Base-by-base conservation (phyloP, 2,888 invertebrate genomes). In the Trachelus stipa region DNA sequence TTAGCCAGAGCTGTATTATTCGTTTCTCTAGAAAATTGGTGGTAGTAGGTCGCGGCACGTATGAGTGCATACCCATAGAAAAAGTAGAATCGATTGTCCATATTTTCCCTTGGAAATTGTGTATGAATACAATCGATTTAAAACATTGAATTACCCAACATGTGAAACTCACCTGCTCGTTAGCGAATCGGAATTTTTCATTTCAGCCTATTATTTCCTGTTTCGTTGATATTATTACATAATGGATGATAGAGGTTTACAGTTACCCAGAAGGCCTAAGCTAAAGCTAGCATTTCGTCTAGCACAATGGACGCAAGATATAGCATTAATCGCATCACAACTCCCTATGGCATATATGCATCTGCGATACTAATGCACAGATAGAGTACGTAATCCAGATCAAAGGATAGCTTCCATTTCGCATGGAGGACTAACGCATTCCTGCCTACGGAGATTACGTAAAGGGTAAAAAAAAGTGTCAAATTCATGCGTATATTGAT, bases 271-370 rank as follows among this genome's bases (percentile, higher is more conserved):
- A 31, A 71, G 33, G 71, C 12, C 71, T 71, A 83, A 84, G 80
- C 79, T 79, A 82, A 83, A 83, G 83, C 85, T 82, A 81, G 84
- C 86, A 86, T 86, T 85, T 85, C 84, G 84, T 85, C 84, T 83
- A 78, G 82, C 81, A 85, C 84, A 85, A 85, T 85, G 82, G 82
- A 84, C 81, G 82, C 82, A 83, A 84, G 81, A 84, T 86, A 87
- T 86, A 88, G 87, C 87, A 85, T 85, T 87, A 88, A 87, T 87
- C 87, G 86, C 86, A 87, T 88, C 85, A 87, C 83, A 85, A 84
- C 84, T 81, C 84, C 82, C 82, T 81, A 76, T 73, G 82, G 79
- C 77, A 77, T 79, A 82, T 81, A 76, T 83, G 80, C 77, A 83
- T 79, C 74, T 76, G 76, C 78, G 79, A 80, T 76, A 79, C 76